phyloP scores from a whole-genome alignment of 2,888 invertebrate genomes.

The Bruchidius siliquastri region DNA sequence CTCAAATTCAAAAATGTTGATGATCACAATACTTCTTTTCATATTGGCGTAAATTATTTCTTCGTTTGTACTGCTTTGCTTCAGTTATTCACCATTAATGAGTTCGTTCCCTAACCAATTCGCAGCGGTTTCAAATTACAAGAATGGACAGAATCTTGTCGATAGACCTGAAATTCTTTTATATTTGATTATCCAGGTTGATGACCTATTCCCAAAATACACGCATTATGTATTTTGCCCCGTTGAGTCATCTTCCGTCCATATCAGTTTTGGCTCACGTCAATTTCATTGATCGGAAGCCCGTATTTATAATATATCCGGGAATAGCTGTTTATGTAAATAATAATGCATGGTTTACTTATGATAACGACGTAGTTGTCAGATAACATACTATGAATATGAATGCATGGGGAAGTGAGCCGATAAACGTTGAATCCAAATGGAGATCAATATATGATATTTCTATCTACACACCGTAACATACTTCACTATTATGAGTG shows the following conservation, averaged over 20 bases:
- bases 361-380: background rate
- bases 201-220: background rate
- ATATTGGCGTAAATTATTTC: no score
- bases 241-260: background rate
- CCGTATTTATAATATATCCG: background rate
- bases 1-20: no score
- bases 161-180: background rate
- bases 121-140: background rate
- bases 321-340: background rate
- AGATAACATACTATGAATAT: background rate
- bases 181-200: background rate
- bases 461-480: no score
- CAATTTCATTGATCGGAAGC: background rate
- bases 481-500: no score
- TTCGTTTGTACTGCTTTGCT: background rate
- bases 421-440: no score
- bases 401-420: background rate
- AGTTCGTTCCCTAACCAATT: background rate
- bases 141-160: background rate
- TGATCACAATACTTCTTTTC: no score
- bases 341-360: background rate
- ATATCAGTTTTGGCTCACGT: background rate
- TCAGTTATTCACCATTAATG: background rate
- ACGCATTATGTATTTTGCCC: background rate
- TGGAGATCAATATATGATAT: no score